Evolutionary conservation across 2,888 invertebrate genomes (phyloP).

Genomic region (Andrena bicolor): DNA sequence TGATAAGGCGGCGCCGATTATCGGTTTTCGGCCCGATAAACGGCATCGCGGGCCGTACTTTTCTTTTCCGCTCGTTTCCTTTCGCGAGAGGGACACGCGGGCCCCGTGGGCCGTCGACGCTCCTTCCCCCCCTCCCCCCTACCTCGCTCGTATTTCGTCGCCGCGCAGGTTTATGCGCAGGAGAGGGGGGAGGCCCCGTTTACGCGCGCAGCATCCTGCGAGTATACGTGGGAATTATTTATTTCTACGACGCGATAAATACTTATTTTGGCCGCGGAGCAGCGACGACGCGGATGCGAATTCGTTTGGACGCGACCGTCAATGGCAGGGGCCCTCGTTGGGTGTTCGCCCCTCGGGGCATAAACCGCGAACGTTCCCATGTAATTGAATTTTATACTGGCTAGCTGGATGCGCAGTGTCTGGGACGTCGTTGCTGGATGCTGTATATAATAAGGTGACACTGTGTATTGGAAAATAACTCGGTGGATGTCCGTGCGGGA

Average conservation of each 20-base stretch:
- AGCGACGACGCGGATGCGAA: neutral
- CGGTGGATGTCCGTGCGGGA: neutral
- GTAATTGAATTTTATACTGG: slow-evolving; percentile 45
- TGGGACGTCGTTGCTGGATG: neutral
- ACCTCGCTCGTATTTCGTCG: slow-evolving; percentile 15
- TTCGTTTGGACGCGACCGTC: neutral
- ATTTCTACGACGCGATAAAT: slow-evolving; percentile 25
- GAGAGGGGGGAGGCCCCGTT: neutral
- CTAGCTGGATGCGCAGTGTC: neutral
- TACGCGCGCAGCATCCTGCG: neutral
- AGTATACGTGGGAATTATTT: slow-evolving; percentile 38
- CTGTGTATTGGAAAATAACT: slow-evolving; percentile 5
- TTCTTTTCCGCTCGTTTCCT: neutral
- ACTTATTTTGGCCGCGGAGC: neutral
- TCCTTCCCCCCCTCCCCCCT: neutral
- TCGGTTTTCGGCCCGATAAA: slow-evolving; percentile 17
- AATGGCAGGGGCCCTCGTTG: neutral
- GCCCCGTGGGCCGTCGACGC: slow-evolving; percentile 8
- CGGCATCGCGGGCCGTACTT: neutral
- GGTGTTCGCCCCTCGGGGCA: slow-evolving; percentile 2
- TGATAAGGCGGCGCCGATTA: slow-evolving; percentile 40
- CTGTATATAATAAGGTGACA: slow-evolving; percentile 6
- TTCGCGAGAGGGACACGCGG: neutral
- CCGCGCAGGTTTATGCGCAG: neutral
- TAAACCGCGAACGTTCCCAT: slow-evolving; percentile 1